Base-by-base conservation (phyloP, 2,797 vertebrate genomes). In the Spondyliosoma cantharus region DNA sequence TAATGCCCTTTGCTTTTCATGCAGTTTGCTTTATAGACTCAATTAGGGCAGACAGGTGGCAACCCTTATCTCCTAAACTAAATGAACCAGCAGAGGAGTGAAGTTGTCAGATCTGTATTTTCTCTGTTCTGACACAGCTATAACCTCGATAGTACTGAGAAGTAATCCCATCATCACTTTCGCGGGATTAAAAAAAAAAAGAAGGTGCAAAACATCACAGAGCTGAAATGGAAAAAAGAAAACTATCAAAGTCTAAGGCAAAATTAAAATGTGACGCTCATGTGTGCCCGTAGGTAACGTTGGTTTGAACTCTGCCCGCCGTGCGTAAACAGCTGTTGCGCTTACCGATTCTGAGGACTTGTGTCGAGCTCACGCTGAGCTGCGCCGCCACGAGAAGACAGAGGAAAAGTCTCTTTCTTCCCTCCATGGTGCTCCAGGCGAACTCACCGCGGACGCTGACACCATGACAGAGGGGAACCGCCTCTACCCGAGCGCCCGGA, bases 271-370 rank as follows among this genome's bases (percentile, higher is more conserved):
- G 12, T 9, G 25, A 54, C 27, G 50, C 22, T 48, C 19, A n/a
- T 24, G 22, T 17, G 4, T 52, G 20, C 9, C 11, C 13, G 14
- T 45, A 13, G 22, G 8, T 22, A 7, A 22, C 29, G 6, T 15
- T 57, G 22, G n/a, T 49, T 42, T 16, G 8, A 50, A 45, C 29
- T 25, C 11, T 56, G 14, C 48, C 24, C 50, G n/a, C 49, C 15
- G 78, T 29, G 87, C 82, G 89, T 90, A 86, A 90, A 83, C 81
- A 89, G 88, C 80, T 90, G 87, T 89, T 87, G 83, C 88, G 48
- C 97, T 96, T 94, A 99, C 97, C 97, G 86, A 99, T 97, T 76
- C 97, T 87, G 78, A 99, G 96, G 76, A 98, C 97, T 90, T 98
- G 97, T 57, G 96, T 93, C 8, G 95, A 90, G 88, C 95, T 94